Evolutionary conservation across 1,140 invertebrate genomes (phyloP).

Genomic region (Dendroctonus valens): DNA sequence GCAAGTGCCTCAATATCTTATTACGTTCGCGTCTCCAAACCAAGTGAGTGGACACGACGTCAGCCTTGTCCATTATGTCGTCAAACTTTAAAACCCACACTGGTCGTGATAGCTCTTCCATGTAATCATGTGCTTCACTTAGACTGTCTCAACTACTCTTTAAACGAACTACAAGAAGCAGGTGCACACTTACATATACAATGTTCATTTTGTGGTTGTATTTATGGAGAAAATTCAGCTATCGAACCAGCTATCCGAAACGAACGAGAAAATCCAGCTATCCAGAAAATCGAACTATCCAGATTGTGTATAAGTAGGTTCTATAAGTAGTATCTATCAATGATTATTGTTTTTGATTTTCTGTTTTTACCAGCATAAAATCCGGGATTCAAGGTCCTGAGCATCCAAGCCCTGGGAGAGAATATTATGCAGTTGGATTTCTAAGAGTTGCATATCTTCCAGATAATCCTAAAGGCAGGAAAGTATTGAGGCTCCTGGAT

Average conservation of each 20-base stretch:
- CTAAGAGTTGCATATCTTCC: slow-evolving; percentile 79
- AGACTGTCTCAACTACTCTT: slow-evolving; percentile 64
- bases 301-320: slow-evolving; percentile 81
- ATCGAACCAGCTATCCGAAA: too few relatives aligned
- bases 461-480: slow-evolving; percentile 72
- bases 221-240: slow-evolving; percentile 86
- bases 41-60: slow-evolving; percentile 59
- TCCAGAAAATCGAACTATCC: slow-evolving; percentile 69
- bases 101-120: slow-evolving; percentile 65
- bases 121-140: slow-evolving; percentile 80
- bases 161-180: slow-evolving; percentile 45
- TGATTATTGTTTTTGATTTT: not conserved
- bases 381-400: slow-evolving; percentile 78
- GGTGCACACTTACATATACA: slow-evolving; percentile 62
- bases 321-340: slow-evolving; percentile 1
- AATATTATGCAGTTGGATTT: slow-evolving; percentile 84
- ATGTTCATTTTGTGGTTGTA: slow-evolving; percentile 80
- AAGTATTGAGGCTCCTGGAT: slow-evolving; percentile 66
- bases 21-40: slow-evolving; percentile 71
- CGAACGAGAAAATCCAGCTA: too few relatives aligned
- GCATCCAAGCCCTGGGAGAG: slow-evolving; percentile 78
- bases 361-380: slow-evolving; percentile 63
- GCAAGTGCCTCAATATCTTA: slow-evolving; percentile 72
- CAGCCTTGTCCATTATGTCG: slow-evolving; percentile 68
- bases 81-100: slow-evolving; percentile 56